Percentiles rank a stretch among this genome's conserved stretches.
phyloP scores from a whole-genome alignment of 2,797 vertebrate species.

The Phrynocephalus forsythii region DNA sequence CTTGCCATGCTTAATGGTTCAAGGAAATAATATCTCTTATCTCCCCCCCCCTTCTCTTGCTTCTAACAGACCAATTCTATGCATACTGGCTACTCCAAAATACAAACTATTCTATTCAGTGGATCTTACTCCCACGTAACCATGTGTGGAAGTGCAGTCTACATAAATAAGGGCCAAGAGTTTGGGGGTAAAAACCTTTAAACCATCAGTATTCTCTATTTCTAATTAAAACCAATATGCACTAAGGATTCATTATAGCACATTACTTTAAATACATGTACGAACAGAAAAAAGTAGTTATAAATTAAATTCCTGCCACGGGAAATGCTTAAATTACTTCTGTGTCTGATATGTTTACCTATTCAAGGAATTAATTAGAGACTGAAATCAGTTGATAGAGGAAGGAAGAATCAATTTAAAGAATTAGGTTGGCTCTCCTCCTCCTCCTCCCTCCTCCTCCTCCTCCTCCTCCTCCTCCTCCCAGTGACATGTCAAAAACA shows the following conservation, averaged over 20 bases:
- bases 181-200: neutral
- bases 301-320: neutral
- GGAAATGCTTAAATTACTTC: conserved; percentile 14
- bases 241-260: conserved; percentile 15
- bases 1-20: neutral
- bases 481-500: neutral
- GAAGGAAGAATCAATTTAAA: neutral
- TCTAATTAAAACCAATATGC: neutral
- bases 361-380: conserved; percentile 13
- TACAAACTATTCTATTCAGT: neutral
- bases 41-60: neutral
- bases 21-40: neutral
- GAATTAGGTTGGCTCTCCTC: neutral
- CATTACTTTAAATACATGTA: neutral
- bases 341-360: neutral
- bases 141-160: neutral
- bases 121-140: neutral
- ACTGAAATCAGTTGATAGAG: neutral
- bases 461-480: too few species aligned
- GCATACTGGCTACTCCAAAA: neutral
- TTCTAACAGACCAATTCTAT: neutral
- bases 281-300: neutral
- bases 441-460: too few species aligned
- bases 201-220: neutral
- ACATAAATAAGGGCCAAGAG: neutral